Conservation (phyloP, 2,797 vertebrate species). For the Trachurus trachurus region DNA sequence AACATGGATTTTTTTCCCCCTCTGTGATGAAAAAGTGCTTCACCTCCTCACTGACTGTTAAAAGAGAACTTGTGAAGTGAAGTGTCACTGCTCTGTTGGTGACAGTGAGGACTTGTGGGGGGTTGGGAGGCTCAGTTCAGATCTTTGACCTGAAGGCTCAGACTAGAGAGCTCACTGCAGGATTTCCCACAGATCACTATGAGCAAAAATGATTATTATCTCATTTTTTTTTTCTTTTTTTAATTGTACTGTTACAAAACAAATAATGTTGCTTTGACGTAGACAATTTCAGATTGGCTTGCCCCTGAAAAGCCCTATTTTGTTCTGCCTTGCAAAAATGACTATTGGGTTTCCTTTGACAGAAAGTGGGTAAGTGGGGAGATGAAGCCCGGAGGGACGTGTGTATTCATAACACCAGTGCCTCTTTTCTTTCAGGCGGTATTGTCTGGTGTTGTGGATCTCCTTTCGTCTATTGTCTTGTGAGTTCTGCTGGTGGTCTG, state of each 20-base stretch:
- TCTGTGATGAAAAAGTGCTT: neutral
- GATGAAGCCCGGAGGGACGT: conserved; percentile 51
- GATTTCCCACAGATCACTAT: conserved; percentile 22
- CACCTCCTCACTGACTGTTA: neutral
- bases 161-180: neutral
- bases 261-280: conserved; percentile 37
- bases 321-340: conserved; percentile 40
- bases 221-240: neutral
- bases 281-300: conserved; percentile 1
- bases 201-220: no score
- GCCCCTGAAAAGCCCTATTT: conserved; percentile 19
- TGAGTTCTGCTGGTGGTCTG: conserved; percentile 73
- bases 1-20: conserved; percentile 3
- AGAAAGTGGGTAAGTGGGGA: conserved; percentile 27
- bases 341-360: conserved; percentile 54
- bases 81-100: conserved; percentile 2
- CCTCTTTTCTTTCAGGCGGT: conserved; percentile 43
- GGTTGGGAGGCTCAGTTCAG: neutral
- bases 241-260: conserved; percentile 20
- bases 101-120: conserved; percentile 9
- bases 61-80: neutral
- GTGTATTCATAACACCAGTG: conserved; percentile 64
- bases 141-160: conserved; percentile 17
- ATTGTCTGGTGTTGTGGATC: conserved; percentile 65
- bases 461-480: conserved; percentile 69